These are phyloP conservation scores for Spilarctia lutea DNA, from an alignment of 2,888 invertebrate genomes.

Conservation along the genomic window DNA sequence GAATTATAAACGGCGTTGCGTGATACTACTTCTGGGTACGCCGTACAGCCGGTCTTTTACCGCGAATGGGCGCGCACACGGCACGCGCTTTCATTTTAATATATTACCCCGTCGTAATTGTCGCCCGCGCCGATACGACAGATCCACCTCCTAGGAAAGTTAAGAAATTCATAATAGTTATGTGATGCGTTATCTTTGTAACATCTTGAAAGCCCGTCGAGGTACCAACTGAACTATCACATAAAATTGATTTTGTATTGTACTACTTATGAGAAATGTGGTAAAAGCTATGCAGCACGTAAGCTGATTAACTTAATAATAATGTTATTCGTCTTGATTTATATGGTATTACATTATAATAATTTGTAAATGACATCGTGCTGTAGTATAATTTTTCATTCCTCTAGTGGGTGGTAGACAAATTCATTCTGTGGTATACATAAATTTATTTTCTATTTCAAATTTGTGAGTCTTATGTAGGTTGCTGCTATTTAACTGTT, in stretches of 20 bases:
- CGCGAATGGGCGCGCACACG: constrained; percentile 48
- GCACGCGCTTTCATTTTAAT: constrained; percentile 56
- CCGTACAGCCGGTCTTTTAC: constrained; percentile 38
- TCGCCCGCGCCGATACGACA: constrained; percentile 44
- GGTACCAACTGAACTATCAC: constrained; percentile 39
- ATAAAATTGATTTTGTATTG: constrained; percentile 52
- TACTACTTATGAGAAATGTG: constrained; percentile 44
- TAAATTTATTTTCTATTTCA: constrained; percentile 35
- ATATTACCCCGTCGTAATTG: constrained; percentile 52
- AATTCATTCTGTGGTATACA: constrained; percentile 41
- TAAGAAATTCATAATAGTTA: constrained; percentile 53
- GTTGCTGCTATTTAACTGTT: background rate
- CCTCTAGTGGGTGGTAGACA: constrained; percentile 35
- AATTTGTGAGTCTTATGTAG: constrained; percentile 10
- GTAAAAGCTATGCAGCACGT: constrained; percentile 32
- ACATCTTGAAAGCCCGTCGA: constrained; percentile 40
- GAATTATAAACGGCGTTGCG: constrained; percentile 84
- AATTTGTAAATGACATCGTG: constrained; percentile 49
- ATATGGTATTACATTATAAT: constrained; percentile 46
- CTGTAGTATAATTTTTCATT: constrained; percentile 45
- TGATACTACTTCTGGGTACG: constrained; percentile 64
- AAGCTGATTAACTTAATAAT: constrained; percentile 54
- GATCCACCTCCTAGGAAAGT: constrained; percentile 47
- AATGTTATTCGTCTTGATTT: constrained; percentile 45
- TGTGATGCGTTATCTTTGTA: constrained; percentile 49